phyloP scores from a whole-genome alignment of 1,140 invertebrate species.

The Mycetomoellerius zeteki region DNA sequence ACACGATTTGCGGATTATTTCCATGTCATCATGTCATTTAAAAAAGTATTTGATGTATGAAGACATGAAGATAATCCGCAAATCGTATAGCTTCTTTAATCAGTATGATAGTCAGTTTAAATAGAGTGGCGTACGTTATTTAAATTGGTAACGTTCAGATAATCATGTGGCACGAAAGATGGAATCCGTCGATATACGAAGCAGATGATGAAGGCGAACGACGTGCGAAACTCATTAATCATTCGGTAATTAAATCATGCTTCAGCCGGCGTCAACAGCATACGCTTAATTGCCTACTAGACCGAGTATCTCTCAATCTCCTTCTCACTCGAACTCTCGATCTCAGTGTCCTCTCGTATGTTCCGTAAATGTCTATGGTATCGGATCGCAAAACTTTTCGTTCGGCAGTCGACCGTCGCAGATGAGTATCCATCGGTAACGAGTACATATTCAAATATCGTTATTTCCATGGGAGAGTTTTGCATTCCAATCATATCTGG shows the following conservation, averaged over 20 bases:
- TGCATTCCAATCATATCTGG: background rate
- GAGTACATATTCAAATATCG: background rate
- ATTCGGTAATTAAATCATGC: conserved; percentile 83
- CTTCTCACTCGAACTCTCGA: conserved; percentile 39
- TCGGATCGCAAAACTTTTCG: conserved; percentile 12
- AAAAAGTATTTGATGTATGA: too few relatives aligned
- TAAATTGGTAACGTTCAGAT: conserved; percentile 10
- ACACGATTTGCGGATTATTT: too few relatives aligned
- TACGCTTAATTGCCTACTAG: conserved; percentile 76
- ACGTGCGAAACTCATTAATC: conserved; percentile 81
- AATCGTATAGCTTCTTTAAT: background rate
- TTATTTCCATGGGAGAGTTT: background rate
- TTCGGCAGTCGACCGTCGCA: background rate
- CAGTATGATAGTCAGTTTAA: background rate
- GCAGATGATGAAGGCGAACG: conserved; percentile 52
- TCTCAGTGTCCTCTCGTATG: conserved; percentile 43
- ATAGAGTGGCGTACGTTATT: background rate
- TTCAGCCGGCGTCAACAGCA: conserved; percentile 79
- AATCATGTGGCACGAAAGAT: conserved; percentile 64
- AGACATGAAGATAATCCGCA: too few relatives aligned
- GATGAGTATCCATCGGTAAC: conserved; percentile 9
- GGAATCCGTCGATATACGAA: conserved; percentile 66
- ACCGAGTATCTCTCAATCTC: conserved; percentile 50
- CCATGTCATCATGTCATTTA: too few relatives aligned
- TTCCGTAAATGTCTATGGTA: conserved; percentile 22